These are phyloP conservation scores for Coelogynopora nodosa DNA, from an alignment of 2,888 invertebrate species.

Conservation along the genomic window DNA sequence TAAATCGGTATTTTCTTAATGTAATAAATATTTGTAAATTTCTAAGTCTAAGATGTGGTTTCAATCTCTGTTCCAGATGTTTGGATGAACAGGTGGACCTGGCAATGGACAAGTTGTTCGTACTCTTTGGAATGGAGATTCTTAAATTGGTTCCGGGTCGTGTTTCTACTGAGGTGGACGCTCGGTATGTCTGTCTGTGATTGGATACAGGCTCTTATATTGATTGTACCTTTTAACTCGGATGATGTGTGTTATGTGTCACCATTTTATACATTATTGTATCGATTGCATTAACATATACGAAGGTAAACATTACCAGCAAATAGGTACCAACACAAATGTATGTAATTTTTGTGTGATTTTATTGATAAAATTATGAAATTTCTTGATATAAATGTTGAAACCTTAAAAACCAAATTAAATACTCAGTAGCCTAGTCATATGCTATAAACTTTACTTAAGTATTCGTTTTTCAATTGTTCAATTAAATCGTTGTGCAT, in stretches of 20 bases:
- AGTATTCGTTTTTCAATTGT: too few relatives aligned
- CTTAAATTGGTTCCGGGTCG: conserved; percentile 93
- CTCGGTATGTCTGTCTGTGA: conserved; percentile 68
- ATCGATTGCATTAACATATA: not conserved
- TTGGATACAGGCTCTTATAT: too few relatives aligned
- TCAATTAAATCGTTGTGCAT: too few relatives aligned
- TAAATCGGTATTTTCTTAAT: too few relatives aligned
- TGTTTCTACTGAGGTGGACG: conserved; percentile 93
- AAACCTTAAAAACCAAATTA: too few relatives aligned
- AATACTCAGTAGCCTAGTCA: too few relatives aligned
- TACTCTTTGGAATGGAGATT: conserved; percentile 92
- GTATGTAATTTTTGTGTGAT: too few relatives aligned
- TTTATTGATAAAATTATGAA: too few relatives aligned
- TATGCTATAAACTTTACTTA: too few relatives aligned
- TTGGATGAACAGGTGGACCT: conserved; percentile 73
- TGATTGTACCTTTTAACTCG: not conserved
- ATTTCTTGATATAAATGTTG: too few relatives aligned
- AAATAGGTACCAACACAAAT: not conserved
- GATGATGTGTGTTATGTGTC: not conserved
- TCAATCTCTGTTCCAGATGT: conserved; percentile 67
- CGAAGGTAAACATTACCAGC: not conserved
- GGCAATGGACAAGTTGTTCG: conserved; percentile 87
- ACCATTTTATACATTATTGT: conserved; percentile 22
- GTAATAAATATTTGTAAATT: too few relatives aligned
- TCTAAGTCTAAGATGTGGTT: too few relatives aligned